Evolutionary conservation across 2,888 invertebrate species (phyloP).

Genomic region (Bugulina stolonifera): DNA sequence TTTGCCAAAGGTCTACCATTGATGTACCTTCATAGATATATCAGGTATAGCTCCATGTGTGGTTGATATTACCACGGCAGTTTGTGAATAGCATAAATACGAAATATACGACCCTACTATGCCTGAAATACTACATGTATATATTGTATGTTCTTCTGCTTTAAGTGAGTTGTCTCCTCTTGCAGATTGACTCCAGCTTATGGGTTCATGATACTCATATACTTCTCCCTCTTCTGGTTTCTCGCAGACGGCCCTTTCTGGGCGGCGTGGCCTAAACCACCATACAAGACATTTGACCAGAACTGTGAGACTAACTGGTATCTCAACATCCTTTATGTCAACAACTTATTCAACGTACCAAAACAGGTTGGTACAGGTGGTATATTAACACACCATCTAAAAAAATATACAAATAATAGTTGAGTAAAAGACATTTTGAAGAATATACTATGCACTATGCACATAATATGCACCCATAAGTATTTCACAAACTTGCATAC

Average conservation of each 20-base stretch:
- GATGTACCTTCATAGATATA: slow-evolving; percentile 3
- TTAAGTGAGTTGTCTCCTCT: background rate
- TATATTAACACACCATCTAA: too few species aligned
- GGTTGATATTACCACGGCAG: too few species aligned
- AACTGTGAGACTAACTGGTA: slow-evolving; percentile 8
- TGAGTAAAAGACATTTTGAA: too few species aligned
- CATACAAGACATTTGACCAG: background rate
- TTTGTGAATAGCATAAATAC: too few species aligned
- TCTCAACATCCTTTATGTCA: slow-evolving; percentile 25
- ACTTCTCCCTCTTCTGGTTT: background rate
- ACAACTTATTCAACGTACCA: background rate
- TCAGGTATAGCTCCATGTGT: too few species aligned
- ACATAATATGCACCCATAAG: too few species aligned
- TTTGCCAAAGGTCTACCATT: background rate
- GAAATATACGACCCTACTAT: too few species aligned
- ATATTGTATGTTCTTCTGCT: too few species aligned
- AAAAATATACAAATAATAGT: too few species aligned
- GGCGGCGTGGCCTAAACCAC: background rate
- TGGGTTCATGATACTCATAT: background rate
- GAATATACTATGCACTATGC: too few species aligned
- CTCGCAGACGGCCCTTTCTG: background rate
- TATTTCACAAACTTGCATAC: too few species aligned
- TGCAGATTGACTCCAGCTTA: slow-evolving; percentile 20
- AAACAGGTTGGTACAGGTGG: background rate
- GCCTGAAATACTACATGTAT: too few species aligned